Percentiles rank a stretch among this genome's conserved stretches.
Evolutionary conservation across 1,140 invertebrate genomes (phyloP).

Genomic region (Drosophila ironensis): DNA sequence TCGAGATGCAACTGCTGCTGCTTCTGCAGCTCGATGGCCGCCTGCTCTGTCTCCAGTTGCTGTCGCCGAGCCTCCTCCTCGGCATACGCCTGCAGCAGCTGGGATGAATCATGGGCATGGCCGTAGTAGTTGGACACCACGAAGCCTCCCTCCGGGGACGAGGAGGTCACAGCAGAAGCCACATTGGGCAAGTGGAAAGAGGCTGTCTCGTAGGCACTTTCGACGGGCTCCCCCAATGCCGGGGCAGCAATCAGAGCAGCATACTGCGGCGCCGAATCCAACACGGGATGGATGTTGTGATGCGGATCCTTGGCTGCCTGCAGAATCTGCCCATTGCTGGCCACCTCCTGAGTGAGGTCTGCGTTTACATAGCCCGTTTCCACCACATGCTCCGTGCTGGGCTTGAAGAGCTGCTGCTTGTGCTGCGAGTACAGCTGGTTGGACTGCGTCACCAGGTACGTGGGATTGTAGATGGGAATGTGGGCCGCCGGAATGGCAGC

Average conservation of each 20-base stretch:
- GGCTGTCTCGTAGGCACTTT: slow-evolving; percentile 52
- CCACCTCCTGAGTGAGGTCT: slow-evolving; percentile 77
- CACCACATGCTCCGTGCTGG: slow-evolving; percentile 55
- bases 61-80: slow-evolving; percentile 67
- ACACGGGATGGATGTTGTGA: slow-evolving; percentile 69
- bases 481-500: slow-evolving; percentile 58
- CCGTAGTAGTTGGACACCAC: slow-evolving; percentile 77
- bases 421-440: slow-evolving; percentile 78
- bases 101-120: slow-evolving; percentile 63
- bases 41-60: slow-evolving; percentile 69
- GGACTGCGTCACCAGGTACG: slow-evolving; percentile 79
- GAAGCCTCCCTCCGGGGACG: slow-evolving; percentile 65
- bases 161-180: slow-evolving; percentile 27
- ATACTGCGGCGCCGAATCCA: slow-evolving; percentile 68
- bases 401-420: slow-evolving; percentile 78
- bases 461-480: slow-evolving; percentile 80
- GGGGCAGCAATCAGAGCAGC: slow-evolving; percentile 74
- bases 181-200: slow-evolving; percentile 67
- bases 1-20: slow-evolving; percentile 58
- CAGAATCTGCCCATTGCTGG: slow-evolving; percentile 78
- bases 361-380: slow-evolving; percentile 69
- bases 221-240: slow-evolving; percentile 38
- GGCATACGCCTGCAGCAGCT: slow-evolving; percentile 64
- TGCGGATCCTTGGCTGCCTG: slow-evolving; percentile 78
- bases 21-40: slow-evolving; percentile 54